These are phyloP conservation scores for Heliconius cydno DNA, from an alignment of 2,888 invertebrate genomes.

Conservation along the genomic window DNA sequence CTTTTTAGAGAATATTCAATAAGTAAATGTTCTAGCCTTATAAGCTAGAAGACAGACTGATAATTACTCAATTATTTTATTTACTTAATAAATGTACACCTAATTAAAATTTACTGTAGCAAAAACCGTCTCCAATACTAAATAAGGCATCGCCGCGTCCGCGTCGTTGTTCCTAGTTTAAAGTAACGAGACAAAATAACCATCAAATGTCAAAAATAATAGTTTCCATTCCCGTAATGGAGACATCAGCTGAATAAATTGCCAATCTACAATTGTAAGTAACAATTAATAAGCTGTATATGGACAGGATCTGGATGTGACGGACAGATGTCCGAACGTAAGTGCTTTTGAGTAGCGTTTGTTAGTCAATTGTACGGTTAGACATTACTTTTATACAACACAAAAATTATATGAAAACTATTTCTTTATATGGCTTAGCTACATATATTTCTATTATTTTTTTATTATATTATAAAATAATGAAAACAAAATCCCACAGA, in stretches of 20 bases:
- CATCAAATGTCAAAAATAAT: constrained; percentile 61
- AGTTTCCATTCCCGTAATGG: constrained; percentile 58
- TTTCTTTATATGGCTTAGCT: background rate
- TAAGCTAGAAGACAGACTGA: constrained; percentile 7
- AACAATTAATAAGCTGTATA: constrained; percentile 72
- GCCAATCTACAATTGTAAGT: constrained; percentile 74
- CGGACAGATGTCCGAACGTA: constrained; percentile 56
- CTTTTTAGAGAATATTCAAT: background rate
- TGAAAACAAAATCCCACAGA: constrained; percentile 50
- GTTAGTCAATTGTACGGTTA: constrained; percentile 34
- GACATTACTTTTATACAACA: constrained; percentile 25
- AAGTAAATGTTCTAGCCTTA: constrained; percentile 5
- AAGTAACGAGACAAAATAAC: constrained; percentile 42
- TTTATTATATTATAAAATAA: background rate
- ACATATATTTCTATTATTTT: background rate
- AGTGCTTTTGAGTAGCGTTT: constrained; percentile 32
- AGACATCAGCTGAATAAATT: constrained; percentile 70
- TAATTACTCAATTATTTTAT: constrained; percentile 38
- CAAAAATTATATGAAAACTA: constrained; percentile 14
- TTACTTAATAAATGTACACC: constrained; percentile 31
- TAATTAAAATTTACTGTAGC: constrained; percentile 33
- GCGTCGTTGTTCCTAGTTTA: constrained; percentile 32
- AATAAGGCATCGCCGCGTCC: constrained; percentile 35
- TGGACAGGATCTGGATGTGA: constrained; percentile 60
- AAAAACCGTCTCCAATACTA: constrained; percentile 32